Base-by-base conservation (phyloP, 2,888 invertebrate species). In the Meandrusa payeni region DNA sequence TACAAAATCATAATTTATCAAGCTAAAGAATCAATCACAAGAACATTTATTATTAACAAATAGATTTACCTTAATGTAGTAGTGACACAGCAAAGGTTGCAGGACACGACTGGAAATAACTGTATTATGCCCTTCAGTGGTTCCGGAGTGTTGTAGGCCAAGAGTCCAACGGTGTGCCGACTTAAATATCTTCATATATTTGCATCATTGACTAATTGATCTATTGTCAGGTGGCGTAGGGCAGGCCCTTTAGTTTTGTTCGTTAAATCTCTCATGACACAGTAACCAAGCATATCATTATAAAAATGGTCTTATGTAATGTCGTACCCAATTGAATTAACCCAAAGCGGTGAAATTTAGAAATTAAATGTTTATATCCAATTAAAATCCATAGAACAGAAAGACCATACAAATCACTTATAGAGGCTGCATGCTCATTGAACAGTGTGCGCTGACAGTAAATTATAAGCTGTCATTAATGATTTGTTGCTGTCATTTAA, bases 101-200 rank as follows among this genome's bases (percentile, higher is more conserved):
- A 46, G 50, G 58, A 56, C 59, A 61, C 68, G 59, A 72, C 79
- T 83, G 82, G 81, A 82, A 83, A 82, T 75, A 85, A 86, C 83
- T 83, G 85, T 83, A 85, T 81, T 78, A 83, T 85, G 86, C 86
- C 85, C 86, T 61, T 82, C 80, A 81, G 83, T 78, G 67, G 74
- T 69, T 62, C 82, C 85, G 83, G 86, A 83, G 83, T 86, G 83
- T 82, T 72, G 74, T 64, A 75, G 83, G 85, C 81, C 80, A 80
- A 83, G 82, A 80, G 78, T 76, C 59, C 52, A 59, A 56, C 59
- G 79, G 79, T 78, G 82, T 81, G 82, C 77, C 82, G 80, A 76
- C 79, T 71, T 67, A 60, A 63, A 55, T 58, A 56, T 63, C 64
- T 61, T 64, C 52, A 58, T 63, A 53, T 55, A 52, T 50, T 60